Percentiles rank a stretch among this genome's conserved stretches.
Conservation (phyloP, 2,888 invertebrate genomes). For the Hypomecis punctinalis region DNA sequence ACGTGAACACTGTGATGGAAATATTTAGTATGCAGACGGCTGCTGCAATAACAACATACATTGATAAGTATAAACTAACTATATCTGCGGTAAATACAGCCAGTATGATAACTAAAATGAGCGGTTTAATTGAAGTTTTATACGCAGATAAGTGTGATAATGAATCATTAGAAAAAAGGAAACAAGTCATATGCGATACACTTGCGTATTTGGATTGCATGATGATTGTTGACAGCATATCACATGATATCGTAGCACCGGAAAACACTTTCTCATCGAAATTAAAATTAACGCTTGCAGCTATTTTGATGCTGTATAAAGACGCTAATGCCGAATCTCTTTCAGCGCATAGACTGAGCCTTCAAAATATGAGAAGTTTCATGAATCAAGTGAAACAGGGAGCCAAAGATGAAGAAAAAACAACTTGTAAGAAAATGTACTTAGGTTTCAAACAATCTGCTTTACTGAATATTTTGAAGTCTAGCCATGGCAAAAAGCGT, state of each 20-base stretch:
- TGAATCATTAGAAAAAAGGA: constrained; percentile 3
- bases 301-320: constrained; percentile 22
- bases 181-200: constrained; percentile 17
- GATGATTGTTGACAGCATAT: constrained; percentile 3
- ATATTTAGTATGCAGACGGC: constrained; percentile 33
- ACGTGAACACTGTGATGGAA: constrained; percentile 25
- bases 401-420: constrained; percentile 22
- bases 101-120: constrained; percentile 29
- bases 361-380: constrained; percentile 21
- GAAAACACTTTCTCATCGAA: constrained; percentile 13
- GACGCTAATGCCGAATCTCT: constrained; percentile 11
- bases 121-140: constrained; percentile 25
- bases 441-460: constrained; percentile 30
- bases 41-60: constrained; percentile 35
- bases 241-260: not conserved
- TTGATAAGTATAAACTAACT: constrained; percentile 23
- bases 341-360: constrained; percentile 24
- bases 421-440: constrained; percentile 30
- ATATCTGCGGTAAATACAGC: constrained; percentile 24
- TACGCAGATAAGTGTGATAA: constrained; percentile 16
- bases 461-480: constrained; percentile 26
- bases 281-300: constrained; percentile 16
- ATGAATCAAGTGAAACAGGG: constrained; percentile 25
- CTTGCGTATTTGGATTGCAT: constrained; percentile 16
- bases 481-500: constrained; percentile 2